These are phyloP conservation scores for Hapalemur alaotrensis DNA, from an alignment of 2,797 vertebrate species.

Conservation along the genomic window DNA sequence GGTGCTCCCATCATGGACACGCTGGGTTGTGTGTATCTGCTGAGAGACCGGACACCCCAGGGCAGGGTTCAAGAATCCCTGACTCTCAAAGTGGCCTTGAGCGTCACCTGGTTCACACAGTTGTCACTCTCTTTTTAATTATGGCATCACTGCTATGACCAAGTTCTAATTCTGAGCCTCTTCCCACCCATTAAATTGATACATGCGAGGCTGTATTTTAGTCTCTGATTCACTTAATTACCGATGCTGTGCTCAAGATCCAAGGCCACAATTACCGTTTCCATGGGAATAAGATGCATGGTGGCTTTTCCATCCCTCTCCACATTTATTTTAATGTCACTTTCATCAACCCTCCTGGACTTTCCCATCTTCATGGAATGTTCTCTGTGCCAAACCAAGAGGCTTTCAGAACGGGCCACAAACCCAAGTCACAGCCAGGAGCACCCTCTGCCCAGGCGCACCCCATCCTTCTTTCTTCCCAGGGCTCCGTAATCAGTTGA, in stretches of 20 bases:
- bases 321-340: neutral
- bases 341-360: neutral
- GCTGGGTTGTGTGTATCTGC: neutral
- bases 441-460: neutral
- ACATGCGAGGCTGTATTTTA: neutral
- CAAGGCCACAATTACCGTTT: slow-evolving; percentile 56
- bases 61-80: neutral
- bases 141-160: neutral
- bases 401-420: neutral
- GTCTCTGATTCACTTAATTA: slow-evolving; percentile 56
- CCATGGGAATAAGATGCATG: neutral
- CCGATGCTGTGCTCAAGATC: slow-evolving; percentile 30
- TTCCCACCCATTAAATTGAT: slow-evolving; percentile 28
- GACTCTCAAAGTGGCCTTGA: neutral
- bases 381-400: neutral
- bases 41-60: neutral
- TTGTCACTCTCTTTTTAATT: neutral
- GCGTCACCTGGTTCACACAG: neutral
- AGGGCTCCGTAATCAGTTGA: neutral
- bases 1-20: neutral
- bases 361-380: neutral
- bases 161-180: neutral
- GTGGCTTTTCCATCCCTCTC: neutral
- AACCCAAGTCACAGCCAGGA: neutral
- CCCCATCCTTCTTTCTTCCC: neutral